These are phyloP conservation scores for Papilio machaon DNA, from an alignment of 1,140 invertebrate species.

Conservation along the genomic window DNA sequence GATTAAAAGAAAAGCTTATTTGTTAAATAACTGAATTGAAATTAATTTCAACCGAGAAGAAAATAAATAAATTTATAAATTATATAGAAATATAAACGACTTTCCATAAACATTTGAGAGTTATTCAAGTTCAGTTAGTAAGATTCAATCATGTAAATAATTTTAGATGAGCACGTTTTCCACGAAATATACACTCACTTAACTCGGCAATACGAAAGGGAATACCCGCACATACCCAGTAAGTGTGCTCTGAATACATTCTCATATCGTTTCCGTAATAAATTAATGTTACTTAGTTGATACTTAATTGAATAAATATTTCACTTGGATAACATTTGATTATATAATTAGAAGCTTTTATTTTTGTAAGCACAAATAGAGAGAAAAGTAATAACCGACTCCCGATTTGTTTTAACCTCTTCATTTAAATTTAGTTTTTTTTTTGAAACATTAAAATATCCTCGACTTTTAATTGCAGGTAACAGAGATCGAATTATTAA, in stretches of 20 bases:
- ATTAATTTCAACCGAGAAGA: not conserved
- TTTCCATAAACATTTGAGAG: not conserved
- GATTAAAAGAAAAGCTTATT: too few species aligned
- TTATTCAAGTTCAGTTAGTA: not conserved
- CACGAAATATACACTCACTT: conserved; percentile 19
- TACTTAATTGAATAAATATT: not conserved
- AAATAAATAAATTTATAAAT: not conserved
- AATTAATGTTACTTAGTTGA: too few species aligned
- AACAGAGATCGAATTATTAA: not conserved
- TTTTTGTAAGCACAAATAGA: not conserved
- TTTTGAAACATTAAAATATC: not conserved
- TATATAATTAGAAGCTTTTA: not conserved
- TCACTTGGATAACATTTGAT: not conserved
- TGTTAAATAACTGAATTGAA: too few species aligned
- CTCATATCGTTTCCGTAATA: not conserved
- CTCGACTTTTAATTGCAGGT: not conserved
- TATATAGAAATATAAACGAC: not conserved
- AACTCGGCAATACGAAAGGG: not conserved
- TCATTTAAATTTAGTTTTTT: not conserved
- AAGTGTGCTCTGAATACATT: not conserved
- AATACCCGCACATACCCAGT: not conserved
- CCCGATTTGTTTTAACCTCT: too few species aligned
- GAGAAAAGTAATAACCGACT: not conserved
- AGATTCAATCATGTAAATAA: conserved; percentile 25
- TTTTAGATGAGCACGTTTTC: conserved; percentile 26